Evolutionary conservation across 37 sponge, comb jelly and placozoan species (phyloP), one percentile per base, ranked within the genome.

Genomic region (Theonella swinhoei): DNA sequence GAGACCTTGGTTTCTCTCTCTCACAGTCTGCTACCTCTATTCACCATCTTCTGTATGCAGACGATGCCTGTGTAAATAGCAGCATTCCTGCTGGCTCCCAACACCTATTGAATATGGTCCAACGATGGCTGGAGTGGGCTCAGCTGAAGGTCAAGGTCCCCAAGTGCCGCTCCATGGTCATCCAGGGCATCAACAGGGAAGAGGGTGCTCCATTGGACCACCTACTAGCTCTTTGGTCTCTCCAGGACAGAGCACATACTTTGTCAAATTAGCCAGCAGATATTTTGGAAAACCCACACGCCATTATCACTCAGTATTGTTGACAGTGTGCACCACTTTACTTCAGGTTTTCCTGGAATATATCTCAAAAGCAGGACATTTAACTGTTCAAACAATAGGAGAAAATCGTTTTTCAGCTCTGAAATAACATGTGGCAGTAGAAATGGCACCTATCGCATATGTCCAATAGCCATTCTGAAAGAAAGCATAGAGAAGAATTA

Each of bases 301-400:
- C 89, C 89, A 79, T 84, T 83, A 11, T 79, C 74, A 28, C 35
- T 24, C 73, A 89, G 68, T 0, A 89, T 66, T 1, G 64, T 23
- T n/a, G 80, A 78, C 5, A 89, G 80, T 11, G 72, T 79, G 67
- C 85, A 83, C 83, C 83, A 84, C 39, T 72, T 41, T n/a, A 42
- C 85, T 19, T 89, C 85, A 24, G 80, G 89, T 0, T 89, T 77
- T 3, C 68, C 42, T 2, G 79, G 85, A 31, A 84, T 77, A 42
- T 83, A 89, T 23, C 60, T 58, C 19, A 89, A 40, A 1, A 89
- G 72, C 25, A 39, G 63, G n/a, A 39, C n/a, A 33, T 89, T 79
- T n/a, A 89, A 68, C 28, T 73, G 61, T 61, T 89, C 89, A 66
- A 84, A 83, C 0, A 47, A 29, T 8, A 17, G 3, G 1, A 78